phyloP scores from a whole-genome alignment of 2,888 invertebrate genomes.

The Thymelicus acteon region DNA sequence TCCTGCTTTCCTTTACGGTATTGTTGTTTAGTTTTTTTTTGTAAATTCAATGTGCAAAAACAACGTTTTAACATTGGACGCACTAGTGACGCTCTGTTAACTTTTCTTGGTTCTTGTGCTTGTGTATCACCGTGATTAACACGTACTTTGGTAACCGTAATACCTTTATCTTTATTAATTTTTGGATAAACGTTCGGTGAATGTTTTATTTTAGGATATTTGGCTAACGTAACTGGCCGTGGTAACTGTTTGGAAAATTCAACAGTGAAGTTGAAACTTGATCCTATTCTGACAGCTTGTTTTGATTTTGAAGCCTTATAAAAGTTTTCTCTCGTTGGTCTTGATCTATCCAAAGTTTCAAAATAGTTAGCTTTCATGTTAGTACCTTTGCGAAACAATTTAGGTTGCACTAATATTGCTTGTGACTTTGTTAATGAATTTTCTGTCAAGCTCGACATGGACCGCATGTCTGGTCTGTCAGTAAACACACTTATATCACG shows the following conservation, averaged over 20 bases:
- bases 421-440: conserved; percentile 31
- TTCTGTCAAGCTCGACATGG: conserved; percentile 33
- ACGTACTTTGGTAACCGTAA: conserved; percentile 11
- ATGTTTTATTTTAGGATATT: conserved; percentile 9
- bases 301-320: conserved; percentile 9
- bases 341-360: not conserved
- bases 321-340: not conserved
- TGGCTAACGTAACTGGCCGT: not conserved
- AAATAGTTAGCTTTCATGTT: conserved; percentile 22
- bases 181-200: not conserved
- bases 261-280: conserved; percentile 51
- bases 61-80: conserved; percentile 52
- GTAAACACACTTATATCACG: conserved; percentile 32
- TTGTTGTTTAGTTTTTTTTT: conserved; percentile 41
- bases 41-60: conserved; percentile 53
- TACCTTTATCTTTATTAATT: not conserved
- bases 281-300: conserved; percentile 52
- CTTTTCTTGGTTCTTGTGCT: conserved; percentile 4
- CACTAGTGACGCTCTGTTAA: conserved; percentile 5
- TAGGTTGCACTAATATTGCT: conserved; percentile 17
- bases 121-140: conserved; percentile 20
- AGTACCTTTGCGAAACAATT: conserved; percentile 15
- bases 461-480: conserved; percentile 6
- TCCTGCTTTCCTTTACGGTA: not conserved
- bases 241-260: conserved; percentile 49